Evolutionary conservation across 2,113 vertebrate species (phyloP).

Genomic region (Egretta garzetta): DNA sequence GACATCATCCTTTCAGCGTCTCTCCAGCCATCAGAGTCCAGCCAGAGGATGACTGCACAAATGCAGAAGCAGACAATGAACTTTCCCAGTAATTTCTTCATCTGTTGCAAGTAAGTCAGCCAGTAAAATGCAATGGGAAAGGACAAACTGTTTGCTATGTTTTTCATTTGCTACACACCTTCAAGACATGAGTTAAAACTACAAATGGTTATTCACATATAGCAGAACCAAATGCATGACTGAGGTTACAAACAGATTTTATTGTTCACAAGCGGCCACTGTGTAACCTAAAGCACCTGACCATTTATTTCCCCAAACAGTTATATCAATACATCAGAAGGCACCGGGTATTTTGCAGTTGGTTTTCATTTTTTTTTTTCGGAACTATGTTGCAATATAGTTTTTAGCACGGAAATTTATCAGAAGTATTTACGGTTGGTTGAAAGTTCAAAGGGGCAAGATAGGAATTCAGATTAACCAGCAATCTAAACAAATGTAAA

Average conservation of each 20-base stretch:
- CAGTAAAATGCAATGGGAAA: not conserved
- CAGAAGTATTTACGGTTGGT: conserved; percentile 51
- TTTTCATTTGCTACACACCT: not conserved
- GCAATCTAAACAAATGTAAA: conserved; percentile 57
- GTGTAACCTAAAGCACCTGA: not conserved
- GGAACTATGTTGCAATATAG: conserved; percentile 38
- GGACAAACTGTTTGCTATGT: not conserved
- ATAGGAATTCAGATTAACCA: conserved; percentile 60
- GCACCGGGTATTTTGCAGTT: not conserved
- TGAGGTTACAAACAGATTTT: not conserved
- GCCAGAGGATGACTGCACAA: not conserved
- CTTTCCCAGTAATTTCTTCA: conserved; percentile 11
- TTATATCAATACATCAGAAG: conserved; percentile 7
- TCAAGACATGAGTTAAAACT: not conserved
- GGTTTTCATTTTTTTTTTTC: not conserved
- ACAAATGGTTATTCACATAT: not conserved
- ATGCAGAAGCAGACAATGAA: conserved; percentile 1
- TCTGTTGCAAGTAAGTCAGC: not conserved
- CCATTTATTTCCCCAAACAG: not conserved
- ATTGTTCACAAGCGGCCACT: not conserved
- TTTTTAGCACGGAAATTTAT: conserved; percentile 44
- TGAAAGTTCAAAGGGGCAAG: conserved; percentile 54
- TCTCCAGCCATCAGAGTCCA: not conserved
- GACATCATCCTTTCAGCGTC: not conserved
- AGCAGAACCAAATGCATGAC: not conserved